Percentiles rank a stretch among this genome's conserved stretches.
Conservation (phyloP, 2,113 vertebrate genomes). For the Pontoporia blainvillei region DNA sequence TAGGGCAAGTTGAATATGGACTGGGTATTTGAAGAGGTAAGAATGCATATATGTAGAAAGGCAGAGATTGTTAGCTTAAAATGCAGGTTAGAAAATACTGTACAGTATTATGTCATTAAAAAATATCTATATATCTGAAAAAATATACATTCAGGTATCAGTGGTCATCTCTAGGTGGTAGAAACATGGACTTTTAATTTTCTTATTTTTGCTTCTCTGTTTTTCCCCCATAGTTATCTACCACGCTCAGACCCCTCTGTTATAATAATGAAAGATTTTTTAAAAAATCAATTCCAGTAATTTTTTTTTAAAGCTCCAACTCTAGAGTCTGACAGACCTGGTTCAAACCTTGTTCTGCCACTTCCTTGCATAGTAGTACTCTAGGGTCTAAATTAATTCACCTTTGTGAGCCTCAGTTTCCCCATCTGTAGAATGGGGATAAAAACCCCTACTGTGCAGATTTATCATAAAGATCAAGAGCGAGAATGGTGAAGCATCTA, state of each 20-base stretch:
- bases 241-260: background rate
- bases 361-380: background rate
- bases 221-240: background rate
- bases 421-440: background rate
- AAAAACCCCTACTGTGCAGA: background rate
- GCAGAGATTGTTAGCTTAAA: background rate
- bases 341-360: background rate
- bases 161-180: background rate
- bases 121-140: background rate
- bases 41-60: background rate
- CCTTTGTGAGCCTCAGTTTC: background rate
- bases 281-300: background rate
- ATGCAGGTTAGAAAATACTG: background rate
- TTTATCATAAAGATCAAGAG: background rate
- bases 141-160: background rate
- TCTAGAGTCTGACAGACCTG: background rate
- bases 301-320: background rate
- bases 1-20: background rate
- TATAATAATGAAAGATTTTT: background rate
- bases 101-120: background rate
- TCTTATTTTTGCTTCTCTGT: conserved; percentile 26
- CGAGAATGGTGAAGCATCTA: background rate
- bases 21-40: background rate
- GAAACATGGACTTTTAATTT: background rate
- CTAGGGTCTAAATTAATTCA: background rate